Conservation (phyloP, 1,140 invertebrate species). For the Drosophila grimshawi region DNA sequence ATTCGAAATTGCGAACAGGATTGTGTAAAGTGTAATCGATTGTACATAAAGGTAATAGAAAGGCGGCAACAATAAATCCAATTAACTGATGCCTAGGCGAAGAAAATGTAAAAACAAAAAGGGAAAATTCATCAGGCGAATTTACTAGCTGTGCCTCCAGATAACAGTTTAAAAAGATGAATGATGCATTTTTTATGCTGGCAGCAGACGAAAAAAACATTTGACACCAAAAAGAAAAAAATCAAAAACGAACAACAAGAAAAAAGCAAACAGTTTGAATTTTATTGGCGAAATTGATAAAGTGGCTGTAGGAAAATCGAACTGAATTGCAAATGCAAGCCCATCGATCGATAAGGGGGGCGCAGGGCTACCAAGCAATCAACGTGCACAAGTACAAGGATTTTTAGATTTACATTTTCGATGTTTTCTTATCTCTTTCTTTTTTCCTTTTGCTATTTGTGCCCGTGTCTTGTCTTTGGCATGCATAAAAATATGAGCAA, state of each 20-base stretch:
- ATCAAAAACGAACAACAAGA: slow-evolving; percentile 16
- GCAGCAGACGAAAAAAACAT: slow-evolving; percentile 15
- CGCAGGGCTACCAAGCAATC: slow-evolving; percentile 21
- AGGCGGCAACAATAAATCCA: slow-evolving; percentile 46
- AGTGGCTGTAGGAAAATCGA: slow-evolving; percentile 50
- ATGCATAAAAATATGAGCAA: slow-evolving; percentile 23
- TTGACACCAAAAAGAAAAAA: not conserved
- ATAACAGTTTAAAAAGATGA: slow-evolving; percentile 36
- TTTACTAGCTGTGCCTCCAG: slow-evolving; percentile 7
- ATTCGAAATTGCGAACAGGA: too few species aligned
- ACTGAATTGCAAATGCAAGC: slow-evolving; percentile 46
- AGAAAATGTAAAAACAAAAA: slow-evolving; percentile 13
- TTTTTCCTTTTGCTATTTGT: slow-evolving; percentile 17
- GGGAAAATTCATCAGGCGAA: slow-evolving; percentile 2
- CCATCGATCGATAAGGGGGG: slow-evolving; percentile 19
- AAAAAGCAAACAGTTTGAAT: slow-evolving; percentile 46
- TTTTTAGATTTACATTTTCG: slow-evolving; percentile 43
- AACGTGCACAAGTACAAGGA: slow-evolving; percentile 43
- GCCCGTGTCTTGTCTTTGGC: slow-evolving; percentile 7
- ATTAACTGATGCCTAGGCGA: slow-evolving; percentile 18
- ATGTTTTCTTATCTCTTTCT: slow-evolving; percentile 11
- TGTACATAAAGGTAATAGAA: not conserved
- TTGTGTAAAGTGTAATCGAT: too few species aligned
- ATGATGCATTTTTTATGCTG: slow-evolving; percentile 48
- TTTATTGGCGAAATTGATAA: slow-evolving; percentile 62